Evolutionary conservation across 2,113 vertebrate genomes (phyloP).

Genomic region (Nesogale talazaci): DNA sequence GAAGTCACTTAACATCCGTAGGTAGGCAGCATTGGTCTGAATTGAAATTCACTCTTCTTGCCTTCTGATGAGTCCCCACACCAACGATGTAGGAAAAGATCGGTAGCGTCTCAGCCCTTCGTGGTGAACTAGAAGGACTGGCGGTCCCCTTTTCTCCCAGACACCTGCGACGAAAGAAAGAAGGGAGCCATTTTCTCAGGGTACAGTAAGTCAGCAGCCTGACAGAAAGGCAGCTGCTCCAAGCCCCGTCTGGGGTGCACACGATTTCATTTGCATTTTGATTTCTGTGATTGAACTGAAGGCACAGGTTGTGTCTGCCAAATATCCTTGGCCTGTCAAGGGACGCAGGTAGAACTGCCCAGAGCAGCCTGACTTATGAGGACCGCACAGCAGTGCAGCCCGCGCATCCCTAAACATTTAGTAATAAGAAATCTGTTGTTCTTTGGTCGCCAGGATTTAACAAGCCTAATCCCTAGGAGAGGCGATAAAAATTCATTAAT

Average conservation of each 20-base stretch:
- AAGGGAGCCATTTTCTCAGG: slow-evolving; percentile 43
- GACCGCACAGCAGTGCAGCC: slow-evolving; percentile 82
- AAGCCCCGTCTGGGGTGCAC: slow-evolving; percentile 80
- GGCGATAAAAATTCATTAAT: slow-evolving; percentile 98
- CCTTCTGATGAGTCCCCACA: not conserved
- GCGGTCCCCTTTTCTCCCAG: not conserved
- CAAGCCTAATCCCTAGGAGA: slow-evolving; percentile 95
- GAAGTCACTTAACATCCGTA: slow-evolving; percentile 25
- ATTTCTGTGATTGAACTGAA: slow-evolving; percentile 90
- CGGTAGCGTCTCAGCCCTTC: not conserved
- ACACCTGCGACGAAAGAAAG: slow-evolving; percentile 44
- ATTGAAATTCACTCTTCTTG: not conserved
- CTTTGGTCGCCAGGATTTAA: slow-evolving; percentile 95
- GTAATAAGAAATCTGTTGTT: slow-evolving; percentile 98
- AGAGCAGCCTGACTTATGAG: slow-evolving; percentile 89
- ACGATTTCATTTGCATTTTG: slow-evolving; percentile 89
- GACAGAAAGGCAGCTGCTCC: slow-evolving; percentile 84
- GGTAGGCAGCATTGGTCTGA: not conserved
- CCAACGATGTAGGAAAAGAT: not conserved
- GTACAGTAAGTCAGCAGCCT: slow-evolving; percentile 79
- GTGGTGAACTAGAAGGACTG: not conserved
- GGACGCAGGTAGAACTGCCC: slow-evolving; percentile 91
- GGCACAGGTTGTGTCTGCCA: slow-evolving; percentile 91
- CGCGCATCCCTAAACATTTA: slow-evolving; percentile 89
- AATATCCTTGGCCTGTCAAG: slow-evolving; percentile 84